Evolutionary conservation across 2,888 invertebrate species (phyloP).

Genomic region (Ophion obscuratus): DNA sequence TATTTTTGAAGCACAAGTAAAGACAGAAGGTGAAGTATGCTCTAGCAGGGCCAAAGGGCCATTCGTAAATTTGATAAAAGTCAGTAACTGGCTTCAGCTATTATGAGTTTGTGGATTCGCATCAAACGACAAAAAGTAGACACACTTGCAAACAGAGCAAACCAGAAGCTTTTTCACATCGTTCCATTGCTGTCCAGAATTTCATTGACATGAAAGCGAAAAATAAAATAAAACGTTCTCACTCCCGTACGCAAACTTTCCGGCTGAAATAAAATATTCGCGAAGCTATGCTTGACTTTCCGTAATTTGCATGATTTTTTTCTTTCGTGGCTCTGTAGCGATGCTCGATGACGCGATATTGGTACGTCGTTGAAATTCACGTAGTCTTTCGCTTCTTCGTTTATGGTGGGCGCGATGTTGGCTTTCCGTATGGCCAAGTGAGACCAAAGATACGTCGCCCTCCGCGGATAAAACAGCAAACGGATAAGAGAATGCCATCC

Average conservation of each 20-base stretch:
- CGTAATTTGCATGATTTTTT: background rate
- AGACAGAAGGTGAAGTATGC: too few relatives aligned
- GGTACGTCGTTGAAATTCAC: constrained; percentile 13
- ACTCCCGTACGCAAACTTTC: background rate
- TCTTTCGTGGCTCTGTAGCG: background rate
- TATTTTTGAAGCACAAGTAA: too few relatives aligned
- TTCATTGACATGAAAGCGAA: too few relatives aligned
- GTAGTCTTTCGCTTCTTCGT: background rate
- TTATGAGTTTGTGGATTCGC: too few relatives aligned
- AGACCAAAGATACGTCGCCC: constrained; percentile 17
- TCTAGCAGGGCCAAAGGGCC: too few relatives aligned
- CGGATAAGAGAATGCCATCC: constrained; percentile 26
- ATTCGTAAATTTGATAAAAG: too few relatives aligned
- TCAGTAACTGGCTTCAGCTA: too few relatives aligned
- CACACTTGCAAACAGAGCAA: too few relatives aligned
- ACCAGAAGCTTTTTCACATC: too few relatives aligned
- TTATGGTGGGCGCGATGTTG: constrained; percentile 3
- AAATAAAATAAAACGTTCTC: too few relatives aligned
- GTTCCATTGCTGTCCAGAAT: too few relatives aligned
- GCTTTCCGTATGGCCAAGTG: background rate
- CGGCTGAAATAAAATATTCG: background rate
- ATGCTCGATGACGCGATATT: background rate
- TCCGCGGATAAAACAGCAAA: constrained; percentile 16
- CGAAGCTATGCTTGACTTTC: background rate
- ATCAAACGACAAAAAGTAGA: too few relatives aligned